Percentiles rank a stretch among this genome's conserved stretches.
These are phyloP conservation scores for Sminthurides aquaticus DNA, from an alignment of 2,888 invertebrate genomes.

Conservation along the genomic window DNA sequence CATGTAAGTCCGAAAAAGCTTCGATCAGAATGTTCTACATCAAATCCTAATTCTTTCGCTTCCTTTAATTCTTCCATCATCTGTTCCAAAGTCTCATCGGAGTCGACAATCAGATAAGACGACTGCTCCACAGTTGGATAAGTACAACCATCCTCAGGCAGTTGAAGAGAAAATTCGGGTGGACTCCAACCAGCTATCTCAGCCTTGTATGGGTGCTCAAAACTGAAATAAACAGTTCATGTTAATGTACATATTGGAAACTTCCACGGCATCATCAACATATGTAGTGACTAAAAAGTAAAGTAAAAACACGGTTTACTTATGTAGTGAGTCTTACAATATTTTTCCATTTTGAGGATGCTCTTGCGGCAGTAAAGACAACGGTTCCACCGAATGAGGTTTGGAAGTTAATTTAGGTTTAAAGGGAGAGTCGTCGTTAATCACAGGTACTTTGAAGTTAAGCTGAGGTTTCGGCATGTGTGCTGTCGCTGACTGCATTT, in stretches of 20 bases:
- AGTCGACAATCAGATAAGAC: background rate
- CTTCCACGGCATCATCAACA: no score
- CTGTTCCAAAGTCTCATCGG: background rate
- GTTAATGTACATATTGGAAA: background rate
- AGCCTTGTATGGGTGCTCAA: conserved; percentile 11
- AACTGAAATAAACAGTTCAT: conserved; percentile 9
- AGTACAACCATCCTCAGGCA: background rate
- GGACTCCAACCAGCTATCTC: conserved; percentile 12
- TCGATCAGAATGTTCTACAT: conserved; percentile 53
- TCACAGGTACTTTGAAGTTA: conserved; percentile 5
- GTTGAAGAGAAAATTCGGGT: background rate
- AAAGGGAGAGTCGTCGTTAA: conserved; percentile 16
- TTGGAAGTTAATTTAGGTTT: conserved; percentile 5
- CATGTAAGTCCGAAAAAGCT: conserved; percentile 54
- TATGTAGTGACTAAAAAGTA: no score
- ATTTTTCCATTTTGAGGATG: conserved; percentile 13
- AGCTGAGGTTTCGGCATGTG: conserved; percentile 15
- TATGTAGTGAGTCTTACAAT: conserved; percentile 6
- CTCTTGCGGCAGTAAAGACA: background rate
- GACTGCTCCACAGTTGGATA: background rate
- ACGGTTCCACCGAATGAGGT: conserved; percentile 2
- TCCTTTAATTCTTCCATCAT: conserved; percentile 60
- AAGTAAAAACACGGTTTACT: no score
- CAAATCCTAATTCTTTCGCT: conserved; percentile 74
- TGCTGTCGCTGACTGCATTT: conserved; percentile 12